Conservation (phyloP, 2,113 vertebrate genomes). For the Cavia aperea region DNA sequence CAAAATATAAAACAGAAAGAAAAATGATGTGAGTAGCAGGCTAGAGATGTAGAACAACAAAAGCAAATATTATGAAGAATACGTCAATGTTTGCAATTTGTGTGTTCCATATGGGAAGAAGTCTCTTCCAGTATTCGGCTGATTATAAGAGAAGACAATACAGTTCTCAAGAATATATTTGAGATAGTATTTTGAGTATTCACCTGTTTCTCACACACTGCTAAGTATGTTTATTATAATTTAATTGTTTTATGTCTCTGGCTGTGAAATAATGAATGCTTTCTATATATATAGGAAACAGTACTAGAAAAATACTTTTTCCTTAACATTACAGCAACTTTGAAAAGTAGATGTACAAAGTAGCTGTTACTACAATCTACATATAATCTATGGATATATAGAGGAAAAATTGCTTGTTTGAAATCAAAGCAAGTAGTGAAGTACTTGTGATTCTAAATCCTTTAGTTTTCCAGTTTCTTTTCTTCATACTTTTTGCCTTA, state of each 20-base stretch:
- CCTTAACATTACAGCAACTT: background rate
- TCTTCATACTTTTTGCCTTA: background rate
- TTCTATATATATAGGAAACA: background rate
- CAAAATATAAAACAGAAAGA: background rate
- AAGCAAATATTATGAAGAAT: background rate
- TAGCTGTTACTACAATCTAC: background rate
- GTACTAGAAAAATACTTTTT: background rate
- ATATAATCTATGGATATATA: background rate
- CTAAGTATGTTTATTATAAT: background rate
- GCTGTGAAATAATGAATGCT: background rate
- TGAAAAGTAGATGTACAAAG: background rate
- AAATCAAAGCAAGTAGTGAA: background rate
- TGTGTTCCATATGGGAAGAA: background rate
- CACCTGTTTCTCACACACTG: background rate
- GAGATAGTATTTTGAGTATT: background rate
- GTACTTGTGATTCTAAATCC: background rate
- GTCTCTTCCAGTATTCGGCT: background rate
- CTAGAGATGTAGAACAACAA: background rate
- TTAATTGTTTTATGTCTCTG: background rate
- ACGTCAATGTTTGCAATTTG: background rate
- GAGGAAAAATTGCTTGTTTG: background rate
- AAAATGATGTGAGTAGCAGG: background rate
- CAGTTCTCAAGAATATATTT: background rate
- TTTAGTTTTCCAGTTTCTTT: background rate
- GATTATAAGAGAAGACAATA: background rate